phyloP scores from a whole-genome alignment of 2,113 vertebrate species.

The human region DNA sequence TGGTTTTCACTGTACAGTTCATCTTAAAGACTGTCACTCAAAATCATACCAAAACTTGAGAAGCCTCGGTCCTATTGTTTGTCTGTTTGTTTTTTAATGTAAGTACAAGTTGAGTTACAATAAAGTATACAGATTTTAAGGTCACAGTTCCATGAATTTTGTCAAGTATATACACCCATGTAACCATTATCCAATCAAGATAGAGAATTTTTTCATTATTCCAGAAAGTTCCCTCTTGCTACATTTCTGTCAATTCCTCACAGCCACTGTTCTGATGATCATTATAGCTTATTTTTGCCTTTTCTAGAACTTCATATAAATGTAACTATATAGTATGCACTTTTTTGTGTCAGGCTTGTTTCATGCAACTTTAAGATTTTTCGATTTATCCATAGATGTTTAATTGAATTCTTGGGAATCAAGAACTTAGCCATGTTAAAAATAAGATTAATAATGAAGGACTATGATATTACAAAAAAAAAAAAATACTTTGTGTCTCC shows the following conservation, averaged over 20 bases:
- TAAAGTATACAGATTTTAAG: not conserved
- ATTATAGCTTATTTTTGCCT: not conserved
- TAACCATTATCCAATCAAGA: not conserved
- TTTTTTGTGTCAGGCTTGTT: not conserved
- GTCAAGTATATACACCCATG: not conserved
- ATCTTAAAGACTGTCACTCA: not conserved
- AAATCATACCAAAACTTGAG: not conserved
- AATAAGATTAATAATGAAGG: not conserved
- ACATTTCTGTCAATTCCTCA: not conserved
- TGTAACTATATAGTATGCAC: not conserved
- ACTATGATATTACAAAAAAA: not conserved
- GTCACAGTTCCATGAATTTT: not conserved
- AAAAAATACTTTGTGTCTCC: not conserved
- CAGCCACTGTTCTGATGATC: not conserved
- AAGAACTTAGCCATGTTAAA: not conserved
- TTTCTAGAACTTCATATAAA: not conserved
- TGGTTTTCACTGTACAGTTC: not conserved
- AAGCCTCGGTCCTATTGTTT: not conserved
- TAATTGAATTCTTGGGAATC: not conserved
- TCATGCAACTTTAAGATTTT: not conserved
- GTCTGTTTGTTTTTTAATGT: not conserved
- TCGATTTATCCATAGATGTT: not conserved
- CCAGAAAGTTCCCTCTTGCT: not conserved
- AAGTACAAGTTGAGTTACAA: not conserved
- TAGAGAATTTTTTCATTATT: not conserved